A percentile compares a stretch with the other conserved stretches of the same genome.
Conservation (phyloP, 2,888 invertebrate genomes). For the Hypolimnas misippus region DNA sequence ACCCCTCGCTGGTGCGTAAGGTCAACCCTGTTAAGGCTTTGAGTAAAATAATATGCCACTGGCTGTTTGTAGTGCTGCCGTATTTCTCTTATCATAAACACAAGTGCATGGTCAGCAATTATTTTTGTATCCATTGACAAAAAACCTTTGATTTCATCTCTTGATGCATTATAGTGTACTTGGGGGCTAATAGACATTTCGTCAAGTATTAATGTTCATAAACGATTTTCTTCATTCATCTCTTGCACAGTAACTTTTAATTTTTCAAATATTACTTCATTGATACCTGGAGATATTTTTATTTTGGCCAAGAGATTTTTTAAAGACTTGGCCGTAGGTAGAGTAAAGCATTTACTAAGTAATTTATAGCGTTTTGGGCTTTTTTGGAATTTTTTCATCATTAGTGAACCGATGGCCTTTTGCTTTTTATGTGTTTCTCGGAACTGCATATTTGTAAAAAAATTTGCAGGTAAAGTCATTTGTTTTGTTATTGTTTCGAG, state of each 20-base stretch:
- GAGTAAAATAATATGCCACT: too few species aligned
- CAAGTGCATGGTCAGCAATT: too few species aligned
- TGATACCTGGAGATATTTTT: conserved; percentile 39
- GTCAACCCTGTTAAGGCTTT: too few species aligned
- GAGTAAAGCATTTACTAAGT: conserved; percentile 37
- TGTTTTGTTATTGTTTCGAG: conserved; percentile 15
- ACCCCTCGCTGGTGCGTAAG: too few species aligned
- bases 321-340: conserved; percentile 40
- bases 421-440: conserved; percentile 19
- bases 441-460: conserved; percentile 26
- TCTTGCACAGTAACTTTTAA: conserved; percentile 33
- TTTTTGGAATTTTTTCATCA: conserved; percentile 25
- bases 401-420: conserved; percentile 27
- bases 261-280: conserved; percentile 39
- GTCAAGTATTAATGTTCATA: conserved; percentile 41
- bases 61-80: too few species aligned
- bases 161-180: too few species aligned
- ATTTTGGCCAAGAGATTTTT: conserved; percentile 38
- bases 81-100: too few species aligned
- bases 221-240: conserved; percentile 24
- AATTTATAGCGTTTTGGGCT: conserved; percentile 31
- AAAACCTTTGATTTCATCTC: too few species aligned
- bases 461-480: conserved; percentile 16
- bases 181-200: conserved; percentile 39
- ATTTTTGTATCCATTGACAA: too few species aligned